phyloP scores from a whole-genome alignment of 2,797 vertebrate genomes.

The Tenualosa thibaudeaui region DNA sequence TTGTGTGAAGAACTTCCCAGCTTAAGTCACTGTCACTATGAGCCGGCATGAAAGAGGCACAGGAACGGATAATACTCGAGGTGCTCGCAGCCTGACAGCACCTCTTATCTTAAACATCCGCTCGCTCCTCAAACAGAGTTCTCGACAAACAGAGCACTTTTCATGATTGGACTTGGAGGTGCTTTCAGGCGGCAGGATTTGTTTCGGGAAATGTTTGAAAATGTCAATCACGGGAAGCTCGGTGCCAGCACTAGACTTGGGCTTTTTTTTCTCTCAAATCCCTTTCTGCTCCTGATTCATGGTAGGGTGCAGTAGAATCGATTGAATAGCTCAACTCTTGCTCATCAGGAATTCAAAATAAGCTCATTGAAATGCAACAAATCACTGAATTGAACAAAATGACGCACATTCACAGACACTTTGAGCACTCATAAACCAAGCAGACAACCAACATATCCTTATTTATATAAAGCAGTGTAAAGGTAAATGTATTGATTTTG shows the following conservation, averaged over 20 bases:
- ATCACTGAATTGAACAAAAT: not conserved
- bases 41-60: conserved; percentile 1
- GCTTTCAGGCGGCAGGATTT: conserved; percentile 20
- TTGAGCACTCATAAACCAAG: not conserved
- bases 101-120: conserved; percentile 25
- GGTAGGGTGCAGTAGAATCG: not conserved
- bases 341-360: conserved; percentile 20
- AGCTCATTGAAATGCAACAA: not conserved
- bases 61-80: conserved; percentile 19
- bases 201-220: conserved; percentile 27
- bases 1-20: conserved; percentile 5
- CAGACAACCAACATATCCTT: not conserved
- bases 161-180: conserved; percentile 15
- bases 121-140: conserved; percentile 17
- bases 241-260: not conserved
- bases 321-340: not conserved
- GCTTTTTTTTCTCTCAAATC: conserved; percentile 14
- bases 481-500: not conserved
- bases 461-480: not conserved
- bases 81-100: conserved; percentile 14
- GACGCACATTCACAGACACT: not conserved
- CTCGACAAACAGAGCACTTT: conserved; percentile 17
- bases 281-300: conserved; percentile 1
- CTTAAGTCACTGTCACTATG: conserved; percentile 16
- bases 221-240: conserved; percentile 4